phyloP scores from a whole-genome alignment of 2,113 vertebrate genomes.

The Paratilapia polleni region DNA sequence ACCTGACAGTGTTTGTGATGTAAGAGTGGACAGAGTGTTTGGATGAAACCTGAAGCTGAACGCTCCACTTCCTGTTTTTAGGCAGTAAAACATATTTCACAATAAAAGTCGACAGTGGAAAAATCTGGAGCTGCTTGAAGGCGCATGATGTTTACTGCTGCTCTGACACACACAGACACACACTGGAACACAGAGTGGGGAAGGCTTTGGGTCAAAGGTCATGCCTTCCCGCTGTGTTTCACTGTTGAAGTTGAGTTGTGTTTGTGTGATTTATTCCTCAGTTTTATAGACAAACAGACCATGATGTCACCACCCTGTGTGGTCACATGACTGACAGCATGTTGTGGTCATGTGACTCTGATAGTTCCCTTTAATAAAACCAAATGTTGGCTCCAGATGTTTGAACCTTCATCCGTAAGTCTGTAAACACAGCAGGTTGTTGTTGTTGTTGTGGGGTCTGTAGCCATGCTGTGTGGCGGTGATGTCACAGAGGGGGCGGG shows the following conservation, averaged over 20 bases:
- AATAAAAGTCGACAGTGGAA: background rate
- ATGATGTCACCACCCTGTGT: background rate
- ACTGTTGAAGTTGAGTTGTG: too few relatives aligned
- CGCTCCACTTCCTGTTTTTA: background rate
- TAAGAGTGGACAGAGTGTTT: too few relatives aligned
- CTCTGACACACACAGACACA: too few relatives aligned
- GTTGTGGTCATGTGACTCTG: background rate
- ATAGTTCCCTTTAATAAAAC: too few relatives aligned
- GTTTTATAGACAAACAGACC: background rate
- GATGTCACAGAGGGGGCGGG: background rate
- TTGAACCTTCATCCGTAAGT: background rate
- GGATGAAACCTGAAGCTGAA: background rate
- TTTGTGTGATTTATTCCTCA: background rate
- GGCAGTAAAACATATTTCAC: background rate
- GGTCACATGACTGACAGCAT: background rate
- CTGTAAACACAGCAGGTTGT: background rate
- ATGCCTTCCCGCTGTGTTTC: background rate
- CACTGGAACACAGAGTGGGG: background rate
- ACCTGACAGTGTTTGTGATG: background rate
- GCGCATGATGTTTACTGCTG: background rate
- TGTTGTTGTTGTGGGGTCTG: background rate
- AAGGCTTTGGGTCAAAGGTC: background rate
- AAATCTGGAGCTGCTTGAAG: background rate
- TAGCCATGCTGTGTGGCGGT: background rate
- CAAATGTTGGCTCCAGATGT: background rate